Evolutionary conservation across 2,797 vertebrate species (phyloP), one percentile per base, ranked within the genome.

Genomic region (Myripristis murdjan): DNA sequence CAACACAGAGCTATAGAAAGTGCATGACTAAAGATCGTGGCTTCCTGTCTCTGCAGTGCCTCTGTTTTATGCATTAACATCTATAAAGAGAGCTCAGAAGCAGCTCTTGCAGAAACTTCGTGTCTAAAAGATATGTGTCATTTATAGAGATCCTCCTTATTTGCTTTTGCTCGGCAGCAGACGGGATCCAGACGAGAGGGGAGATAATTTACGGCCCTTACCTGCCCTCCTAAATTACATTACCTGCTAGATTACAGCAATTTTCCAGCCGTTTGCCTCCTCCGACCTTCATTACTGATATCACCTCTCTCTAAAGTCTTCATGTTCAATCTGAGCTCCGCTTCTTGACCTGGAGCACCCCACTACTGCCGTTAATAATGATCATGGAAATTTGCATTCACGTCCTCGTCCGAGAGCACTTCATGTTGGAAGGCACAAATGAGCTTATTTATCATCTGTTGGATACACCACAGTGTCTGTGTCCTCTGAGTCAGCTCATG

Each of bases 221-320:
- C 73, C 87, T 76, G 79, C 72, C 84, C 85, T 69, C 74, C 76
- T 80, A 88, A 89, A 92, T 90, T 67, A 90, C 81, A 92, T 90
- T 90, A 91, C 87, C 82, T 89, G 83, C 88, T 85, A 76, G 56
- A 93, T 93, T 90, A 88, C 89, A 84, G 79, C 82, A 76, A 88
- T 91, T 92, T 90, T 87, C 84, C 87, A 88, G 81, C 87, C 85
- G 78, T 88, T 91, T 75, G 82, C 87, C 87, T 92, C 76, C 63
- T 63, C 75, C 82, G 88, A 90, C 90, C 89, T 91, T 90, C 87
- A 85, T 85, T 73, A 81, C 75, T 41, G 82, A 85, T 77, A 62
- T 47, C 72, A 48, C 71, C 60, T 85, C 78, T 73, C 84, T 22
- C n/a, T n/a, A 8, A 81, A 77, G 77, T 78, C 81, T 76, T 49